phyloP scores from a whole-genome alignment of 2,888 invertebrate species.

The Ectropis crepuscularia region DNA sequence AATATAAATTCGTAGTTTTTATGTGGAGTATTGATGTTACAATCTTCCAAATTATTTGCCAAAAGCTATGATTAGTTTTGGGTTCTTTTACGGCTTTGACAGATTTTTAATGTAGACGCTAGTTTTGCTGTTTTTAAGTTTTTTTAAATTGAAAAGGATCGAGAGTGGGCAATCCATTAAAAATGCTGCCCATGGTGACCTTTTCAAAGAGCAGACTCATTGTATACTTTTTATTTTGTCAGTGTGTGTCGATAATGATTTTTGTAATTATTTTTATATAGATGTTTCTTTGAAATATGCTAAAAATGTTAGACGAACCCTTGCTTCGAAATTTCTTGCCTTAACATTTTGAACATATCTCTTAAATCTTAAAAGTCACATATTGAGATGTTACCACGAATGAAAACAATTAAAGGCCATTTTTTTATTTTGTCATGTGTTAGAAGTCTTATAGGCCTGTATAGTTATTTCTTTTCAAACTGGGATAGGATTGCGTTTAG shows the following conservation, averaged over 20 bases:
- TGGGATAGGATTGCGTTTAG: too few species aligned
- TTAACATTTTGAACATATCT: background rate
- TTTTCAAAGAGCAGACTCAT: slow-evolving; percentile 38
- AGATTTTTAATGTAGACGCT: slow-evolving; percentile 28
- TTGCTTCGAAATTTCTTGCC: slow-evolving; percentile 28
- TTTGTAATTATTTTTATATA: slow-evolving; percentile 14
- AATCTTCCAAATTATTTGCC: slow-evolving; percentile 53
- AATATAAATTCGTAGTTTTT: slow-evolving; percentile 45
- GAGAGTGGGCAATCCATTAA: slow-evolving; percentile 37
- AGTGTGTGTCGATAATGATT: slow-evolving; percentile 26
- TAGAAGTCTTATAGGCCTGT: too few species aligned
- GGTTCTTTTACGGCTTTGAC: slow-evolving; percentile 51
- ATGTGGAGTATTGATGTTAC: slow-evolving; percentile 69
- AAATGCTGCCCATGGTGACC: slow-evolving; percentile 39
- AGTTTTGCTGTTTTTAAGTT: slow-evolving; percentile 23
- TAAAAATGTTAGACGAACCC: slow-evolving; percentile 37
- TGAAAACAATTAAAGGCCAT: background rate
- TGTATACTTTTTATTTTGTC: slow-evolving; percentile 32
- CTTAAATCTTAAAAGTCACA: slow-evolving; percentile 6
- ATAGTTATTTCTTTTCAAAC: too few species aligned
- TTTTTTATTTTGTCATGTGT: background rate
- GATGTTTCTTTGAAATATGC: slow-evolving; percentile 19
- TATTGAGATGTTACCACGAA: slow-evolving; percentile 35
- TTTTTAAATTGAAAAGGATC: slow-evolving; percentile 36
- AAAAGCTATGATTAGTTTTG: slow-evolving; percentile 60